Conservation (phyloP, 2,888 invertebrate genomes). For the Ophion slaviceki region DNA sequence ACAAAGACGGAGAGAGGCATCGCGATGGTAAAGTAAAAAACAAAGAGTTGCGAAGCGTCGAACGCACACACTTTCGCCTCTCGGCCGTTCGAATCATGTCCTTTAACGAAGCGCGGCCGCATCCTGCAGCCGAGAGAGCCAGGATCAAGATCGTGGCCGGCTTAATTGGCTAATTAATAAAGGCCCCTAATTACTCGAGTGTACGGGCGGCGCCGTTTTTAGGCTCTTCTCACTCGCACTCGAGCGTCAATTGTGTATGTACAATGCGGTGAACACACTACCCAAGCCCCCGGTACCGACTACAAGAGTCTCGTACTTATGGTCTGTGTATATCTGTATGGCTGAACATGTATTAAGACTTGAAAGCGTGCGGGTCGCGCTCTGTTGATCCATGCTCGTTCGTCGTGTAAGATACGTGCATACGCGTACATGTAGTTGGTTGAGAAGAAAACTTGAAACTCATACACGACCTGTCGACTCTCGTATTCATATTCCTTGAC, state of each 20-base stretch:
- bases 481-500: slow-evolving; percentile 29
- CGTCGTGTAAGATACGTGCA: neutral
- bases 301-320: slow-evolving; percentile 17
- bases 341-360: neutral
- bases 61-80: slow-evolving; percentile 61
- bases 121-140: slow-evolving; percentile 71
- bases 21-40: neutral
- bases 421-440: neutral
- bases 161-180: slow-evolving; percentile 82
- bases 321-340: neutral
- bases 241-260: slow-evolving; percentile 27
- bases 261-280: slow-evolving; percentile 17
- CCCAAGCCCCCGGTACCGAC: slow-evolving; percentile 26
- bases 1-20: slow-evolving; percentile 4
- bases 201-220: slow-evolving; percentile 72
- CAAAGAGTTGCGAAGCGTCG: slow-evolving; percentile 2
- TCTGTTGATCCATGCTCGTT: slow-evolving; percentile 64
- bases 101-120: slow-evolving; percentile 78
- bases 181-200: slow-evolving; percentile 77
- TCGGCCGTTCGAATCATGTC: slow-evolving; percentile 75
- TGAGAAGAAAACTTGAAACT: slow-evolving; percentile 20
- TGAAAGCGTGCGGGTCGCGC: slow-evolving; percentile 65
- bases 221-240: slow-evolving; percentile 69
- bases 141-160: slow-evolving; percentile 77
- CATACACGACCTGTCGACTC: slow-evolving; percentile 42